Evolutionary conservation across 2,888 invertebrate species (phyloP).

Genomic region (Andrena flavipes): DNA sequence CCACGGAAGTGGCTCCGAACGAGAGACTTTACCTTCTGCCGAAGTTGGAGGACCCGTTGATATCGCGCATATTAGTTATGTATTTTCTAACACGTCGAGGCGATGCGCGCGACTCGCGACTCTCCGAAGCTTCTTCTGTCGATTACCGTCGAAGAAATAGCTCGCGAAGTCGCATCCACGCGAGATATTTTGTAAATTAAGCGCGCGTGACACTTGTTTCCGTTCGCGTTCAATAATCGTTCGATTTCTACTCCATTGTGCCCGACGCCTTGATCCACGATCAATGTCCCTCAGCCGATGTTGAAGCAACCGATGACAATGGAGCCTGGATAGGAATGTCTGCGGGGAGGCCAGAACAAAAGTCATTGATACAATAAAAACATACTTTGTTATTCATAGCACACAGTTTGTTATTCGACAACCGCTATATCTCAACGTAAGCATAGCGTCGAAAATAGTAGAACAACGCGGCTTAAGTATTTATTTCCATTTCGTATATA

Average conservation of each 20-base stretch:
- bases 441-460: constrained; percentile 63
- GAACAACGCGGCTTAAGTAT: constrained; percentile 69
- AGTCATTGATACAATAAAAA: constrained; percentile 74
- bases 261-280: background rate
- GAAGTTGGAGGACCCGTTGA: background rate
- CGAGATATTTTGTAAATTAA: constrained; percentile 63
- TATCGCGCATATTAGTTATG: constrained; percentile 13
- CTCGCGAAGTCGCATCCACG: constrained; percentile 11
- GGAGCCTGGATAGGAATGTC: background rate
- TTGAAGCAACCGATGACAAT: background rate
- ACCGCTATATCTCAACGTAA: constrained; percentile 70
- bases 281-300: no score
- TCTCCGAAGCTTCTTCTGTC: background rate
- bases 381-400: constrained; percentile 75
- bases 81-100: constrained; percentile 11
- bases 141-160: background rate
- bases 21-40: background rate
- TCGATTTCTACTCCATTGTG: constrained; percentile 31
- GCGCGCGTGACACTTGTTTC: constrained; percentile 64
- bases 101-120: constrained; percentile 15
- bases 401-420: constrained; percentile 79
- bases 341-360: constrained; percentile 22
- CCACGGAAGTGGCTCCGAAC: background rate
- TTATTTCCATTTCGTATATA: constrained; percentile 70
- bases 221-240: constrained; percentile 67